phyloP scores from a whole-genome alignment of 2,888 invertebrate species.

The Euplagia quadripunctaria region DNA sequence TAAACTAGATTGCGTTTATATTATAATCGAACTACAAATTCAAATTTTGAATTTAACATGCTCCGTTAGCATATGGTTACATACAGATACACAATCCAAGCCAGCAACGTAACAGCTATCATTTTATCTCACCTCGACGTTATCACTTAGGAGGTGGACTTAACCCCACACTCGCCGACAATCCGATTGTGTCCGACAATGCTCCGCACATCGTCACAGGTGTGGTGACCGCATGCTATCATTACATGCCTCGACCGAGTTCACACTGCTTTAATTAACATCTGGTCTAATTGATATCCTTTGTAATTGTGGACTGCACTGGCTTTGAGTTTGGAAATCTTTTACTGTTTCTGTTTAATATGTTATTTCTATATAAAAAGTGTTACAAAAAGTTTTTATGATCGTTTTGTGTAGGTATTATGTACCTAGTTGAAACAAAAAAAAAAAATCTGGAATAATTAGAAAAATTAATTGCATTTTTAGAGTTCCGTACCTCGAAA shows the following conservation, averaged over 20 bases:
- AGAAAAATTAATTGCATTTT: no score
- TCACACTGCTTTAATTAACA: neutral
- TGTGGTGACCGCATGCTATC: constrained; percentile 2
- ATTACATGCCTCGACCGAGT: constrained; percentile 1
- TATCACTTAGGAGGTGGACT: no score
- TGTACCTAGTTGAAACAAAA: no score
- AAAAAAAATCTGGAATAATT: no score
- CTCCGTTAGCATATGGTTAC: neutral
- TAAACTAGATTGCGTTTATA: no score
- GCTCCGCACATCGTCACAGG: constrained; percentile 8
- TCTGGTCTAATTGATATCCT: constrained; percentile 2
- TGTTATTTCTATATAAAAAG: no score
- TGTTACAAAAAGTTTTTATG: no score
- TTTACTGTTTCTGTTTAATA: neutral
- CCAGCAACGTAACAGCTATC: neutral
- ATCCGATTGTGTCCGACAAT: neutral
- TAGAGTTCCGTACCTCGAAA: no score
- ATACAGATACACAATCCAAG: neutral
- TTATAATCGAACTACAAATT: no score
- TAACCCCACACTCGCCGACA: neutral
- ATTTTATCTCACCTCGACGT: neutral
- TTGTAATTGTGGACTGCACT: neutral
- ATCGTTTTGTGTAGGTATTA: no score
- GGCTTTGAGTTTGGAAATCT: neutral
- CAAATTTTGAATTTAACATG: no score